Percentiles rank a stretch among this genome's conserved stretches.
phyloP scores from a whole-genome alignment of 2,797 vertebrate species.

The Sebastes steindachneri region DNA sequence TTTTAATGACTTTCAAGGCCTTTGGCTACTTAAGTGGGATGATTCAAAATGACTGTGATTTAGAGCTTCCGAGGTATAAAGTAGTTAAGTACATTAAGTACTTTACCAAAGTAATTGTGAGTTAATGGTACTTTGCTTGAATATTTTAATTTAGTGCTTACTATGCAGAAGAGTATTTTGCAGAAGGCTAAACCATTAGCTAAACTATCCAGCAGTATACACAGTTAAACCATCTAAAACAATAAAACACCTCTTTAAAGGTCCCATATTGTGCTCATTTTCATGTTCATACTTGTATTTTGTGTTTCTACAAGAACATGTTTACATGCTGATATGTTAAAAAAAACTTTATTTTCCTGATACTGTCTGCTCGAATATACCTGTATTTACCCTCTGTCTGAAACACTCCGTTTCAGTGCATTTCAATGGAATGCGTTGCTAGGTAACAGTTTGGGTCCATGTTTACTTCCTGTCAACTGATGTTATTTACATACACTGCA shows the following conservation, averaged over 20 bases:
- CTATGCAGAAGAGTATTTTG: neutral
- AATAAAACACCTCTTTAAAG: neutral
- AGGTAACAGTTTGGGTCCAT: too few species aligned
- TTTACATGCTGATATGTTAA: too few species aligned
- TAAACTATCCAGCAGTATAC: neutral
- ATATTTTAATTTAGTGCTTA: neutral
- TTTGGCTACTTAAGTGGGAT: neutral
- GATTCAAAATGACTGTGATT: conserved; percentile 18
- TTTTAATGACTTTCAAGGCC: conserved; percentile 39
- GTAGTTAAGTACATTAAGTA: neutral
- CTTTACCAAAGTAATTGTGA: neutral
- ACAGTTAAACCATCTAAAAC: neutral
- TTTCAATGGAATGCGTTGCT: too few species aligned
- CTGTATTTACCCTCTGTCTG: too few species aligned
- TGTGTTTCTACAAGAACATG: too few species aligned
- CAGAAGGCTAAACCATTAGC: neutral
- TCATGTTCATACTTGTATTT: too few species aligned
- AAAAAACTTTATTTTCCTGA: too few species aligned
- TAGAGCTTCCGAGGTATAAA: neutral
- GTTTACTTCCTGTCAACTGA: too few species aligned
- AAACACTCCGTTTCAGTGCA: too few species aligned
- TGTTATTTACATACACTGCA: too few species aligned
- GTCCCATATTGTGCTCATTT: too few species aligned
- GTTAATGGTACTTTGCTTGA: neutral
- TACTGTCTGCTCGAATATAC: too few species aligned